A percentile compares a stretch with the other conserved stretches of the same genome.
phyloP scores from a whole-genome alignment of 1,140 invertebrate genomes.

The Leptestheria dahalacensis region DNA sequence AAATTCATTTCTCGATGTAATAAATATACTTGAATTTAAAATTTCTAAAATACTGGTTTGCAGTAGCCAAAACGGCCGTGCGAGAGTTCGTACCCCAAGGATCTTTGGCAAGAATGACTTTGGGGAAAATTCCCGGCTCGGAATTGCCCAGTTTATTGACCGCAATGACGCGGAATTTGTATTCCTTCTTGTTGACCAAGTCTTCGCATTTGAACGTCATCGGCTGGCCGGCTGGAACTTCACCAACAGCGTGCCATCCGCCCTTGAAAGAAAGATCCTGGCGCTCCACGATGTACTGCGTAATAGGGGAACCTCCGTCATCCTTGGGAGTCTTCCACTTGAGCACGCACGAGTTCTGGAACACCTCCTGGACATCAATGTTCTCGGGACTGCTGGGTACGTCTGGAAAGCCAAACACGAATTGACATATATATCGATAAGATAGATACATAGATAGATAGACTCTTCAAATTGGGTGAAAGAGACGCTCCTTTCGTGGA shows the following conservation, averaged over 20 bases:
- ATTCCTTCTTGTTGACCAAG: slow-evolving; percentile 68
- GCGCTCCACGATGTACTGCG: slow-evolving; percentile 86
- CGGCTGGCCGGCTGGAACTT: slow-evolving; percentile 43
- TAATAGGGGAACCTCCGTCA: slow-evolving; percentile 79
- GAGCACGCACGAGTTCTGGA: slow-evolving; percentile 77
- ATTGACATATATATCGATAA: slow-evolving; percentile 4
- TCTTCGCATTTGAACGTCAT: slow-evolving; percentile 71
- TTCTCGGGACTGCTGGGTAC: slow-evolving; percentile 72
- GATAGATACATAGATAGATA: not conserved
- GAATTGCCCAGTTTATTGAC: slow-evolving; percentile 38
- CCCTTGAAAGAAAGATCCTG: slow-evolving; percentile 77
- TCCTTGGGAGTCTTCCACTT: slow-evolving; percentile 82
- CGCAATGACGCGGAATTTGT: slow-evolving; percentile 39
- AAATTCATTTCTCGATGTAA: too few relatives aligned
- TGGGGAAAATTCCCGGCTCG: slow-evolving; percentile 71
- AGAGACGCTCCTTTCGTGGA: not conserved
- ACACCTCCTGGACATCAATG: slow-evolving; percentile 81
- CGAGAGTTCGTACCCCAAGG: slow-evolving; percentile 63
- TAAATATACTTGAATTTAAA: too few relatives aligned
- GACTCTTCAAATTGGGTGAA: too few relatives aligned
- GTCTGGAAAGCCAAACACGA: slow-evolving; percentile 36
- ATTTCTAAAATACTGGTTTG: too few relatives aligned
- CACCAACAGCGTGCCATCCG: slow-evolving; percentile 70
- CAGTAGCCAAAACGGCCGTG: too few relatives aligned
- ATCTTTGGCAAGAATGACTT: slow-evolving; percentile 85